Percentiles rank a stretch among this genome's conserved stretches.
phyloP scores from a whole-genome alignment of 2,797 vertebrate species.

The Gymnopithys bicolor region DNA sequence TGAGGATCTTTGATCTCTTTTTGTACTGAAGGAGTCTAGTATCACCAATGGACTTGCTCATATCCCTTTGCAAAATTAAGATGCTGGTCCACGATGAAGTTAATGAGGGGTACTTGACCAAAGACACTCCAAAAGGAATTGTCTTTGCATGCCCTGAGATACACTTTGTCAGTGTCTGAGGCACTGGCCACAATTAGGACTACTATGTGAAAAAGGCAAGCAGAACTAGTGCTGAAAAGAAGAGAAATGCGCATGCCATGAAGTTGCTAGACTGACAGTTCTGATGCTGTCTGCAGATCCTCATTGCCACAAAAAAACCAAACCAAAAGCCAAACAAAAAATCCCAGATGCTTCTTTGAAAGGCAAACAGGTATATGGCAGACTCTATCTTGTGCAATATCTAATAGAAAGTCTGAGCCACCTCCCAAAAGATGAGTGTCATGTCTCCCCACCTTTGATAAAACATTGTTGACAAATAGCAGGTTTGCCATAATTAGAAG shows the following conservation, averaged over 20 bases:
- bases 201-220: neutral
- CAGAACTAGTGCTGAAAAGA: neutral
- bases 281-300: neutral
- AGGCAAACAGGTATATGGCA: slow-evolving; percentile 12
- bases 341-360: slow-evolving; percentile 50
- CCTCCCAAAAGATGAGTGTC: slow-evolving; percentile 50
- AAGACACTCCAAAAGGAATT: neutral
- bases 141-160: neutral
- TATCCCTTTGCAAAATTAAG: neutral
- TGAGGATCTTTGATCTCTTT: neutral
- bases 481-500: slow-evolving; percentile 66
- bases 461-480: slow-evolving; percentile 67
- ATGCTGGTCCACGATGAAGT: neutral
- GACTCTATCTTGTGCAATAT: slow-evolving; percentile 18
- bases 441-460: slow-evolving; percentile 64
- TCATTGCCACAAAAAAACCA: neutral
- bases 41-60: neutral
- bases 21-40: neutral
- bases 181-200: neutral
- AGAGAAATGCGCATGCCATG: neutral
- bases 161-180: neutral
- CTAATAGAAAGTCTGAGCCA: slow-evolving; percentile 67
- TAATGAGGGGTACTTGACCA: neutral
- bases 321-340: neutral
- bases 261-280: neutral